Conservation (phyloP, 1,140 invertebrate genomes). For the Bombus superbus region DNA sequence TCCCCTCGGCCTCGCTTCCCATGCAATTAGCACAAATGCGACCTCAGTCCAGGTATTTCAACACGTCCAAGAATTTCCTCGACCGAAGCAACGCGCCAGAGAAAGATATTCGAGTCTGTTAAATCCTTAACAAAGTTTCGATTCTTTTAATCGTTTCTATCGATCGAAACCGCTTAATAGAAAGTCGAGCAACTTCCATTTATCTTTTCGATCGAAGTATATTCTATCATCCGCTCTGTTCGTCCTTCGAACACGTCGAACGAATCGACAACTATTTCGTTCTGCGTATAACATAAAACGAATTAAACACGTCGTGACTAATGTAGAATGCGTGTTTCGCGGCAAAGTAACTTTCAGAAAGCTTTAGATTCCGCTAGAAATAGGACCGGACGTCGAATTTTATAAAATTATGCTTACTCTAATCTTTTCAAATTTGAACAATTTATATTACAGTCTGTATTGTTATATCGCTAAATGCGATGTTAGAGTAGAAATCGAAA, state of each 20-base stretch:
- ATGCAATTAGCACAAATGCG: conserved; percentile 42
- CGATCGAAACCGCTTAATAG: not conserved
- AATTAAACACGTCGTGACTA: no score
- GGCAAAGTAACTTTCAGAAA: no score
- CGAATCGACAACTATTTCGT: not conserved
- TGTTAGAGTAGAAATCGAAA: not conserved
- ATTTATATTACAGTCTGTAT: not conserved
- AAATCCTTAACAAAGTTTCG: not conserved
- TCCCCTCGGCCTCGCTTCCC: conserved; percentile 3
- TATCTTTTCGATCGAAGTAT: not conserved
- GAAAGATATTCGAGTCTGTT: not conserved
- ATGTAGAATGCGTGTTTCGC: no score
- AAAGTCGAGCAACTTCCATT: not conserved
- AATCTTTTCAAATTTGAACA: not conserved
- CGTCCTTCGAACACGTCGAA: not conserved
- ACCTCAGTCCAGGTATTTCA: conserved; percentile 9
- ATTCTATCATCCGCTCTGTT: not conserved
- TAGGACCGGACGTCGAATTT: no score
- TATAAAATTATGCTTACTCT: not conserved
- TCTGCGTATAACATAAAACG: not conserved
- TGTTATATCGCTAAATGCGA: not conserved
- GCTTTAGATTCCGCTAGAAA: no score
- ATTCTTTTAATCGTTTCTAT: not conserved
- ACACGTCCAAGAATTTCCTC: conserved; percentile 10
- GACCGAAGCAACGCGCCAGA: not conserved